Evolutionary conservation across 2,797 vertebrate genomes (phyloP), one percentile per base, ranked within the genome.

Genomic region (Pempheris klunzingeri): DNA sequence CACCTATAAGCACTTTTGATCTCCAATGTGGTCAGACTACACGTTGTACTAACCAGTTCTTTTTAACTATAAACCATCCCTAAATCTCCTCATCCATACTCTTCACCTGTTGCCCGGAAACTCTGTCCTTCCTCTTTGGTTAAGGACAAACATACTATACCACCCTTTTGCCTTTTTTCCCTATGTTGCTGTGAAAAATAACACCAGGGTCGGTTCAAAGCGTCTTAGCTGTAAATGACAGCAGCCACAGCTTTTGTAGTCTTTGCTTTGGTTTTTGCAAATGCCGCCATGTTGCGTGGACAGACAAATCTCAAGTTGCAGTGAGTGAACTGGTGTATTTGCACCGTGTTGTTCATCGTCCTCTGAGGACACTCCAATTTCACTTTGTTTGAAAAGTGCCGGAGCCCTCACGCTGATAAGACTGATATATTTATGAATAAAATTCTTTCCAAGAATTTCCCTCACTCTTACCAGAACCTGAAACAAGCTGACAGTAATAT

Each of bases 351-450:
- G 49, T 22, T 38, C 1, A 15, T 20, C 49, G 14, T 70, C 70
- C 9, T 50, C 53, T 54, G 49, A 65, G 46, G 77, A 61, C 26
- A 41, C 36, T 41, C 12, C 12, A 63, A 46, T 44, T 70, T 59
- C 44, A 63, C 63, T 46, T 63, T 58, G 70, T 81, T 73, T 74
- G 39, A 79, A 73, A 74, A 44, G 36, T 30, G 41, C 79, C 61
- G 2, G 22, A 81, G 55, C 64, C 30, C 64, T 43, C 47, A 5
- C 55, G 17, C 65, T 46, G 72, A 78, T 88, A 63, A 74, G 67
- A 83, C 71, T 7, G 53, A 65, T 53, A 50, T 72, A 61, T 79
- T 65, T 58, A 49, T 55, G 34, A 55, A 57, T 54, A 36, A n/a
- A 44, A 58, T 53, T 49, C 17, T 26, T 28, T 46, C 24, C 9